These are phyloP conservation scores for Chaetodon trifasciatus DNA, from an alignment of 2,797 vertebrate species.

Conservation along the genomic window DNA sequence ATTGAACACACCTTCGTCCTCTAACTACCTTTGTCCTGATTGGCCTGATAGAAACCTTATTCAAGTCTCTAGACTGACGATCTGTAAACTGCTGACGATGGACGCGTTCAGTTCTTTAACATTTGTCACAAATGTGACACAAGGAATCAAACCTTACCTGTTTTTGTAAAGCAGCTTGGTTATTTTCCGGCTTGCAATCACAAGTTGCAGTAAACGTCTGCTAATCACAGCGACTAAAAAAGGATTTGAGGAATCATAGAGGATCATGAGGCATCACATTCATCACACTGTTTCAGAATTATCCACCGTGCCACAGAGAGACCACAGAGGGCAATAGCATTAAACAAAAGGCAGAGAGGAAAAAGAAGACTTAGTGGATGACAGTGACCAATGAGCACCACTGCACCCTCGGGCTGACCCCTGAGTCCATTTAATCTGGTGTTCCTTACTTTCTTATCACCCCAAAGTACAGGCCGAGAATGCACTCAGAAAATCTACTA, in stretches of 20 bases:
- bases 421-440: slow-evolving; percentile 66
- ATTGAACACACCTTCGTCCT: background rate
- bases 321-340: slow-evolving; percentile 51
- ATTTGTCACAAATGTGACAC: background rate
- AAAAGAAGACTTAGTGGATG: slow-evolving; percentile 62
- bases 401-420: slow-evolving; percentile 65
- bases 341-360: slow-evolving; percentile 58
- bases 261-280: slow-evolving; percentile 46
- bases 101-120: too few species aligned
- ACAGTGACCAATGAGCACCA: slow-evolving; percentile 73
- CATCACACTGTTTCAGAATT: slow-evolving; percentile 54
- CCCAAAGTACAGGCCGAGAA: slow-evolving; percentile 35
- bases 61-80: too few species aligned
- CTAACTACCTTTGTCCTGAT: background rate
- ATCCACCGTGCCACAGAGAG: slow-evolving; percentile 40
- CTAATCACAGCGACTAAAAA: slow-evolving; percentile 38
- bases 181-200: background rate
- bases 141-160: background rate
- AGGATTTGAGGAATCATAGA: slow-evolving; percentile 19
- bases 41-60: too few species aligned
- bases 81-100: too few species aligned
- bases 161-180: background rate
- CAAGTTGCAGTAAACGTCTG: background rate
- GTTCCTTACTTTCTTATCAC: slow-evolving; percentile 64
- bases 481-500: slow-evolving; percentile 28